Base-by-base conservation (phyloP, 2,888 invertebrate species). In the Pristionchus japonicus region DNA sequence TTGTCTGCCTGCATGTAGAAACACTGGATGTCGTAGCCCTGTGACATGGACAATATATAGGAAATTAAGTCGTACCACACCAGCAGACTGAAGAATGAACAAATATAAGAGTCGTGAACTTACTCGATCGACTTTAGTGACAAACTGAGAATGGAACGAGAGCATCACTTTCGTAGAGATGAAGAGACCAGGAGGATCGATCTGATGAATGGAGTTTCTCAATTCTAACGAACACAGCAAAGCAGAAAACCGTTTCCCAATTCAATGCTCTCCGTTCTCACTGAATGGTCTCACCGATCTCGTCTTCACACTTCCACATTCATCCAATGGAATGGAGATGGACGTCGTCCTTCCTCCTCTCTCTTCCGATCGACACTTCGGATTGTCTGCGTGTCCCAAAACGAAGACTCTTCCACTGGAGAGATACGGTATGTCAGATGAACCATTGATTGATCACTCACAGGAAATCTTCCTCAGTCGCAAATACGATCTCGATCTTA, bases 61-160 rank as follows among this genome's bases (percentile, higher is more conserved):
- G n/a, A 90, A 17, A 31, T 40, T 43, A 4, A 40, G 3, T 6
- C 9, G 37, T 40, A 23, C 31, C 2, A 34, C 37, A 31, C n/a
- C 34, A 37, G 11, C 34, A 37, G 17, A 13, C n/a, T 11, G 61
- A 61, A 4, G 11, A 61, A 61, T 61, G n/a, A n/a, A n/a, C n/a
- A n/a, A n/a, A 11, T n/a, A n/a, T 23, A 27, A 27, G 20, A 61
- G n/a, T n/a, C 27, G n/a, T 61, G 61, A 13, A 89, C 89, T 87
- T 52, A 91, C 93, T 80, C 92, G 80, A 88, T 93, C 93, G 52
- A 93, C 92, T 90, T 93, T 94, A 31, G 94, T 94, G 80, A 94
- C 89, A 88, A 94, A 94, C 67, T 94, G 92, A 47, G 92, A 91
- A 90, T 94, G 94, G 90, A 94, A 94, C 1, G 93, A 93, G 61